Base-by-base conservation (phyloP, 1,140 invertebrate species). In the Brevipalpus yothersi region DNA sequence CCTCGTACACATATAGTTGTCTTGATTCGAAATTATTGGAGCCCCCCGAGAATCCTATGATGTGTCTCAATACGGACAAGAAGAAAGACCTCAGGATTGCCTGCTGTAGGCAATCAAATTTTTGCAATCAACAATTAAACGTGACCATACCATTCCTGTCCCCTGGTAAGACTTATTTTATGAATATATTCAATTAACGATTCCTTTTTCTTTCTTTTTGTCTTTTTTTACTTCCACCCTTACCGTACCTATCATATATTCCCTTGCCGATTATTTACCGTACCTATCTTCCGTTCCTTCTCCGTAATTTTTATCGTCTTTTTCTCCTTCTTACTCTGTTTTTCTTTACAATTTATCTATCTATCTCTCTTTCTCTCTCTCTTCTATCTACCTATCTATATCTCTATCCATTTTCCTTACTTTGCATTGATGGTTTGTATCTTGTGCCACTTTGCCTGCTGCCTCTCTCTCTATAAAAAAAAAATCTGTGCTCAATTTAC, bases 71-170 rank as follows among this genome's bases (percentile, higher is more conserved):
- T 66, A 72, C 77, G n/a, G 65, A 71, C 61, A 67, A 69, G 64
- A 69, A 72, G 65, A 59, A 62, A 41, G 69, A 75, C 61, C 69
- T 69, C 69, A 68, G 68, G 64, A 75, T 75, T 58, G 72, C 76
- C 65, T 82, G 80, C 75, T 82, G 81, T 74, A 76, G 76, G 69
- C 69, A 77, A 68, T 71, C 69, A 68, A 79, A 83, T 69, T 76
- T 75, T 69, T 83, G 81, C 73, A 83, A 82, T 75, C 68, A 76
- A 67, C 72, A 68, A 68, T 73, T 72, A 66, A 69, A 63, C 19
- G 67, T 74, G 40, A 60, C 61, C 65, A 68, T 63, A 60, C 67
- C 65, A 61, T 61, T 63, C 21, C 61, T 53, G 42, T 55, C 63
- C 39, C 59, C 53, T 67, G 69, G 69, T 70, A 70, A 67, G 60